Evolutionary conservation across 2,797 vertebrate species (phyloP).

Genomic region (Microtus agrestis): DNA sequence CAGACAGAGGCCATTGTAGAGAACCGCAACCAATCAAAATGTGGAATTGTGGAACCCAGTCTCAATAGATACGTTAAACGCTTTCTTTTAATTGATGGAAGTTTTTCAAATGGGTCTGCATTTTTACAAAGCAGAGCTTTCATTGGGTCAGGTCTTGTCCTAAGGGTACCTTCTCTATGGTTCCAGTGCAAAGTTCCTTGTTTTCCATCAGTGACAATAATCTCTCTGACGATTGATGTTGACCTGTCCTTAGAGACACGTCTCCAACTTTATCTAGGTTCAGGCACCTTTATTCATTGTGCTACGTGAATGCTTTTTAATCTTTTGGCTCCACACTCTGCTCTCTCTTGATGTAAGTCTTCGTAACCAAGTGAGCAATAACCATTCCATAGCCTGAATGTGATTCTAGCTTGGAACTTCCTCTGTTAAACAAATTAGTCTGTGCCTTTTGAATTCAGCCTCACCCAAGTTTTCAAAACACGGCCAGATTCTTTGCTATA

Average conservation of each 20-base stretch:
- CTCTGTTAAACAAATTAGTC: background rate
- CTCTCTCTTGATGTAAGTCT: background rate
- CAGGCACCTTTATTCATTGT: background rate
- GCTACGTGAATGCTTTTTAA: background rate
- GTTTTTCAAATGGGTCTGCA: background rate
- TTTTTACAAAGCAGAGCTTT: background rate
- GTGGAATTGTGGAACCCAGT: background rate
- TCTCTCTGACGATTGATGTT: background rate
- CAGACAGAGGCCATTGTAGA: background rate
- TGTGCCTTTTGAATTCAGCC: background rate
- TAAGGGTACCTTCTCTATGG: background rate
- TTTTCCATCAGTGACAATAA: background rate
- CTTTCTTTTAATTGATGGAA: background rate
- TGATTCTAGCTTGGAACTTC: background rate
- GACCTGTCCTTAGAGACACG: background rate
- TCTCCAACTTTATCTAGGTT: background rate
- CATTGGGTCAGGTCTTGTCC: background rate
- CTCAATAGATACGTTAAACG: background rate
- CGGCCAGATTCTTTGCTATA: background rate
- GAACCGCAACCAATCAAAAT: background rate
- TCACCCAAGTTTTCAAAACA: background rate
- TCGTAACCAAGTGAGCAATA: background rate
- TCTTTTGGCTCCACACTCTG: background rate
- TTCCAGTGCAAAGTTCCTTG: background rate
- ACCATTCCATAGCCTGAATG: background rate